Base-by-base conservation (phyloP, 2,113 vertebrate genomes). In the Sinocyclocheilus anshuiensis region DNA sequence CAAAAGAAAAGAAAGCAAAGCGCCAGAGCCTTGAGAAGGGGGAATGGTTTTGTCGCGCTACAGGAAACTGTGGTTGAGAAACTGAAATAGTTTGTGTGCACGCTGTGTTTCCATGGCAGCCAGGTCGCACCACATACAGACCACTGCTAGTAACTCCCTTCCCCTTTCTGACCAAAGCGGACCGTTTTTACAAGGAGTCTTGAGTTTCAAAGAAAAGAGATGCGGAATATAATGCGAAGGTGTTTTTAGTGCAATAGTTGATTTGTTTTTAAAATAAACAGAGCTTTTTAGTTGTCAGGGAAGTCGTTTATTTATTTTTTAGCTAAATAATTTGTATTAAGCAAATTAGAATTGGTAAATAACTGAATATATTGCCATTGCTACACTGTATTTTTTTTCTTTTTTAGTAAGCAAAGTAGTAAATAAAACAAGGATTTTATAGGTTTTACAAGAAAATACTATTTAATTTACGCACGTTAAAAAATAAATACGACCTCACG, bases 11-110 rank as follows among this genome's bases (percentile, higher is more conserved):
- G 81, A 79, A 86, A 83, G 72, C 33, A 88, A 78, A 79, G 24
- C 71, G 55, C 26, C n/a, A 75, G 42, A 78, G 77, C 48, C n/a
- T 84, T 33, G 59, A 77, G 61, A 81, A 74, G 76, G 81, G 24
- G 82, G 77, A 9, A 72, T 77, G 82, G 61, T 89, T 87, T 81
- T 71, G 81, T 83, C 24, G 8, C 69, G 33, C 26, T 48, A 79
- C 91, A 95, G 97, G 97, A 97, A 97, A 93, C 92, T 91, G 96
- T 87, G 96, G 96, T 96, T 95, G 94, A 90, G 74, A 88, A 89
- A 88, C 92, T 89, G 75, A 95, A 95, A 95, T 93, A 89, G 90
- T 91, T 91, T 92, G 90, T 85, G 86, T 91, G 92, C 87, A 85
- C 88, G 88, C 91, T 75, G 71, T 18, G 91, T 89, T 93, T 93